phyloP scores from a whole-genome alignment of 2,888 invertebrate genomes.

The Epinotia ramella region DNA sequence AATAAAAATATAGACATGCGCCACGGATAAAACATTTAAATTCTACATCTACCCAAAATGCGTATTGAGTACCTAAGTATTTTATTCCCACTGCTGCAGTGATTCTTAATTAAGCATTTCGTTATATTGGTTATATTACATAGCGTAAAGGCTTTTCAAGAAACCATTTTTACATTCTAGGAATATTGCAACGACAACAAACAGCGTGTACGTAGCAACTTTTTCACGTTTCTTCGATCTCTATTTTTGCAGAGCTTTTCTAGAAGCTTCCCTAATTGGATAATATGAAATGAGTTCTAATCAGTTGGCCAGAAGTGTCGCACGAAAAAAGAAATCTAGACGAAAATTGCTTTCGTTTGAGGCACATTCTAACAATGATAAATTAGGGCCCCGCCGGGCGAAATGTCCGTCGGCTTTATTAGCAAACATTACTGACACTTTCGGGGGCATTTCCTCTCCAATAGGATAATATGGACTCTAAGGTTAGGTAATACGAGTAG shows the following conservation, averaged over 20 bases:
- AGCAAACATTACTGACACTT: conserved; percentile 71
- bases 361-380: conserved; percentile 76
- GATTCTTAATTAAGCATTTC: conserved; percentile 22
- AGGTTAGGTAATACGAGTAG: conserved; percentile 57
- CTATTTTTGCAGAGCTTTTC: conserved; percentile 52
- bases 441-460: conserved; percentile 53
- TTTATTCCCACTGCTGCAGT: conserved; percentile 1
- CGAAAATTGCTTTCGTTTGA: conserved; percentile 78
- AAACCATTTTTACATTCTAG: conserved; percentile 56
- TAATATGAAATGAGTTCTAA: conserved; percentile 65
- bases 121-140: background rate
- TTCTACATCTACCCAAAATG: background rate
- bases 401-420: conserved; percentile 74
- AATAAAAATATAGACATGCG: too few relatives aligned
- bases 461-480: conserved; percentile 63
- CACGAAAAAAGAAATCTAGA: conserved; percentile 67
- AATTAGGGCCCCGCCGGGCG: conserved; percentile 73
- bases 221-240: conserved; percentile 51
- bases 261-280: conserved; percentile 60
- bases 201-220: conserved; percentile 35
- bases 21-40: too few relatives aligned
- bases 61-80: background rate
- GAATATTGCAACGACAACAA: conserved; percentile 54
- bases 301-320: conserved; percentile 59
- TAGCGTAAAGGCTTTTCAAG: conserved; percentile 53